Conservation (phyloP, 2,797 vertebrate genomes). For the Sebastes taczanowskii region DNA sequence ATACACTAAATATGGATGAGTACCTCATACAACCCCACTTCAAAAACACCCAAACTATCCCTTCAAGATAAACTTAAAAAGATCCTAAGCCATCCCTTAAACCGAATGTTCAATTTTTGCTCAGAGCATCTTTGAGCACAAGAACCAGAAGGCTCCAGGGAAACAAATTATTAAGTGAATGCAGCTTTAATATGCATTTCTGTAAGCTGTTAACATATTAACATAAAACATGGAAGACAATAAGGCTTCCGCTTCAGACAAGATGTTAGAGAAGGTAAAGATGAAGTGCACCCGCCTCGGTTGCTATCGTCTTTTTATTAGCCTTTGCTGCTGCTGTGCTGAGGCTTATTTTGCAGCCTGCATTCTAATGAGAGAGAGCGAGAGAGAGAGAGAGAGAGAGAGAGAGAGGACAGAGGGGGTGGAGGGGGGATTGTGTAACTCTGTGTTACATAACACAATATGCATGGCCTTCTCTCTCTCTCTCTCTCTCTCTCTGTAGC, state of each 20-base stretch:
- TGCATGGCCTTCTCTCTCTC: slow-evolving; percentile 56
- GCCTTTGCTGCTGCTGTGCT: slow-evolving; percentile 49
- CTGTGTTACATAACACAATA: slow-evolving; percentile 75
- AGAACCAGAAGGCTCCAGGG: background rate
- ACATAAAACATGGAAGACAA: slow-evolving; percentile 12
- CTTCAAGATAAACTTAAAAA: background rate
- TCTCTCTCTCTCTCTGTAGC: slow-evolving; percentile 38
- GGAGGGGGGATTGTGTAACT: slow-evolving; percentile 72
- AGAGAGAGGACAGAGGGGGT: slow-evolving; percentile 18
- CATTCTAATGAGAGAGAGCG: slow-evolving; percentile 68
- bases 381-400: no score
- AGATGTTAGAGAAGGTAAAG: slow-evolving; percentile 34
- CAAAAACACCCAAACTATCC: no score
- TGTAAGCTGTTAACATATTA: slow-evolving; percentile 18
- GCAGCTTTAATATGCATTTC: slow-evolving; percentile 1
- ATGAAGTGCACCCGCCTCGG: slow-evolving; percentile 34
- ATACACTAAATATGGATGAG: no score
- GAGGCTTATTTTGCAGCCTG: slow-evolving; percentile 67
- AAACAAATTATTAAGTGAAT: background rate
- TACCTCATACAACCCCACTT: no score
- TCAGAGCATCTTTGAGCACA: background rate
- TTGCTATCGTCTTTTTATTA: slow-evolving; percentile 61
- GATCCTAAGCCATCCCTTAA: background rate
- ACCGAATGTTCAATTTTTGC: background rate
- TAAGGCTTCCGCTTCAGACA: slow-evolving; percentile 8